Evolutionary conservation across 2,797 vertebrate genomes (phyloP), one percentile per base, ranked within the genome.

Genomic region (Oreochromis grahami): DNA sequence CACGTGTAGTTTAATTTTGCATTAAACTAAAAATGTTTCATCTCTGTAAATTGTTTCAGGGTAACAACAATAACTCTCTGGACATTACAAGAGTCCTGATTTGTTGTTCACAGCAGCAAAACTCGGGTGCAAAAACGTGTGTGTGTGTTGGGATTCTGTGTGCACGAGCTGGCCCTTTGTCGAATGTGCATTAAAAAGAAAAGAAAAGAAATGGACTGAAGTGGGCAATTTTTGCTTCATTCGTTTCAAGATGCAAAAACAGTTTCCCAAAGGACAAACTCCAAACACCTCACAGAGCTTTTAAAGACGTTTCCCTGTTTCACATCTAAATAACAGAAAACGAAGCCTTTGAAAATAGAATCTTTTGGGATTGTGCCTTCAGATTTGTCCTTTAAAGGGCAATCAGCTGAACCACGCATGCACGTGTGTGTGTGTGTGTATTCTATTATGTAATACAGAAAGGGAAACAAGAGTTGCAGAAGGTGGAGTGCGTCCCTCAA

Each of bases 311-410:
- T 17, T 72, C n/a, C 10, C 13, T 38, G 2, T 26, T 6, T 26
- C 17, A 19, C 2, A 79, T 50, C 84, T 29, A 45, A 72, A 72
- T 2, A 72, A 5, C 21, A 70, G 36, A 21, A 15, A 70, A 72
- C 5, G 68, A 48, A 43, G 68, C 6, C 5, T 45, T 45, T 45
- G 38, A 70, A 79, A 50, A 41, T 2, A 50, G 29, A 63, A 53
- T 9, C 5, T 58, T 26, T 38, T 36, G 10, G 45, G 13, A 50
- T 77, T 81, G 36, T 68, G 36, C 14, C 60, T 78, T 13, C 8
- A 76, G 45, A 72, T 87, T 87, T 83, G 76, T 87, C 86, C 90
- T 91, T 90, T 86, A 74, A 89, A 92, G 86, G 87, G 48, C 48
- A 88, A 41, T 84, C 34, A 6, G 58, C 58, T 60, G 58, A n/a